Evolutionary conservation across 2,797 vertebrate species (phyloP).

Genomic region (Forpus xanthops): DNA sequence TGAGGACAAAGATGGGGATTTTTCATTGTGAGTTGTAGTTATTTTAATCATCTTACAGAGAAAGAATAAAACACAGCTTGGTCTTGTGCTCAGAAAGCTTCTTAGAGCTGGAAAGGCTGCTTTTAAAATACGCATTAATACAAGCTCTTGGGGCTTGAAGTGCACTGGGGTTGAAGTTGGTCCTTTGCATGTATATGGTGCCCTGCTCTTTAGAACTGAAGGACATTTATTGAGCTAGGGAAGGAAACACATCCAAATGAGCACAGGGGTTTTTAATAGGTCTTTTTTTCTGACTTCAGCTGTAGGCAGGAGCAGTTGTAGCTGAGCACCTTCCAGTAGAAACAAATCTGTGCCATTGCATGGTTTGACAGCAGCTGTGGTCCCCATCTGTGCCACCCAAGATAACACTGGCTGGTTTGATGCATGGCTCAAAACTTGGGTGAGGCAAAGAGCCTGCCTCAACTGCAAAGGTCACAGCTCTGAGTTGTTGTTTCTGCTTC

Average conservation of each 20-base stretch:
- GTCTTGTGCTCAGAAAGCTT: slow-evolving; percentile 20
- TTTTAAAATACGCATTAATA: neutral
- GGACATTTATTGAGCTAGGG: neutral
- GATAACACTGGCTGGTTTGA: neutral
- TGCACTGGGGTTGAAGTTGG: neutral
- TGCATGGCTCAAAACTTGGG: neutral
- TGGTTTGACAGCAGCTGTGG: neutral
- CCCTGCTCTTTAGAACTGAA: neutral
- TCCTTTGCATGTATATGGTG: accelerated
- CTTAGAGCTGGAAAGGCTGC: neutral
- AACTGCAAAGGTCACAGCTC: neutral
- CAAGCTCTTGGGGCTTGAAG: neutral
- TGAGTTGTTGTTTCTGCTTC: slow-evolving; percentile 31
- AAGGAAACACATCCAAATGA: neutral
- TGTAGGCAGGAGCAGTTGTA: neutral
- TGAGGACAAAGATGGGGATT: slow-evolving; percentile 32
- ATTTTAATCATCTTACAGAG: slow-evolving; percentile 27
- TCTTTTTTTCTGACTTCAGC: neutral
- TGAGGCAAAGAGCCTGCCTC: slow-evolving; percentile 1
- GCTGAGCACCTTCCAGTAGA: neutral
- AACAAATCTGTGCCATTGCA: neutral
- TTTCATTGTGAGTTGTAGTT: neutral
- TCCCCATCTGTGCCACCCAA: neutral
- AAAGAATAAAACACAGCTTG: neutral
- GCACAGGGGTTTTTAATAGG: neutral